A percentile compares a stretch with the other conserved stretches of the same genome.
These are phyloP conservation scores for Plumapathes pennacea DNA, from an alignment of 92 coral and sea anemone genomes.

Conservation along the genomic window DNA sequence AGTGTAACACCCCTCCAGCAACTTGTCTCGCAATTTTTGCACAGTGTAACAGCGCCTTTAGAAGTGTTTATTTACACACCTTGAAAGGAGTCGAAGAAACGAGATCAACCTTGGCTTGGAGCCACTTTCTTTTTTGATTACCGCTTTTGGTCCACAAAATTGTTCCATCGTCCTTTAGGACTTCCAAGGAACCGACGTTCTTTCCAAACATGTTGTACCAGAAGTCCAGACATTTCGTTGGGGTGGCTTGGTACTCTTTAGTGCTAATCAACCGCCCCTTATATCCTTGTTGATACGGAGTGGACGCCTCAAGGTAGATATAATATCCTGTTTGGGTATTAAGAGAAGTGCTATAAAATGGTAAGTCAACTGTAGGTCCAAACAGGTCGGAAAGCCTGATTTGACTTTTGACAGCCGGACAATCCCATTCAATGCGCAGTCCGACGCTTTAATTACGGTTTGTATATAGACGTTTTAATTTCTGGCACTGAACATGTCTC, in stretches of 20 bases:
- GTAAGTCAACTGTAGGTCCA: no score
- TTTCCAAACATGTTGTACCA: constrained; percentile 63
- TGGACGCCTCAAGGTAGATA: constrained; percentile 53
- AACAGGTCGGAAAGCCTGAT: no score
- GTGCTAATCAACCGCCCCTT: constrained; percentile 34
- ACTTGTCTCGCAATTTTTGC: no score
- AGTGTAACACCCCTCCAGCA: no score
- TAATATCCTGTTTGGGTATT: constrained; percentile 58
- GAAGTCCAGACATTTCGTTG: constrained; percentile 29
- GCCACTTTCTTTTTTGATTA: constrained; percentile 50
- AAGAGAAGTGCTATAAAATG: no score
- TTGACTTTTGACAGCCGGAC: no score
- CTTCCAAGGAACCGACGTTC: constrained; percentile 36
- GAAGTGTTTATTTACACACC: constrained; percentile 13
- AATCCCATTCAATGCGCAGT: no score
- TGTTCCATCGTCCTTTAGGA: constrained; percentile 12
- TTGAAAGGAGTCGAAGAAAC: constrained; percentile 12
- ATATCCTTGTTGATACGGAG: constrained; percentile 19
- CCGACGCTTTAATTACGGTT: no score
- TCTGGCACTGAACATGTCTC: no score
- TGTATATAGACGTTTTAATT: no score
- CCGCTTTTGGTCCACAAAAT: constrained; percentile 43
- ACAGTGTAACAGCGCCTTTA: no score
- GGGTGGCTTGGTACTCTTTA: constrained; percentile 26
- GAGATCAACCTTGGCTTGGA: constrained; percentile 15